Evolutionary conservation across 2,113 vertebrate species (phyloP), one percentile per base, ranked within the genome.

Genomic region (Myrmecophaga tridactyla): DNA sequence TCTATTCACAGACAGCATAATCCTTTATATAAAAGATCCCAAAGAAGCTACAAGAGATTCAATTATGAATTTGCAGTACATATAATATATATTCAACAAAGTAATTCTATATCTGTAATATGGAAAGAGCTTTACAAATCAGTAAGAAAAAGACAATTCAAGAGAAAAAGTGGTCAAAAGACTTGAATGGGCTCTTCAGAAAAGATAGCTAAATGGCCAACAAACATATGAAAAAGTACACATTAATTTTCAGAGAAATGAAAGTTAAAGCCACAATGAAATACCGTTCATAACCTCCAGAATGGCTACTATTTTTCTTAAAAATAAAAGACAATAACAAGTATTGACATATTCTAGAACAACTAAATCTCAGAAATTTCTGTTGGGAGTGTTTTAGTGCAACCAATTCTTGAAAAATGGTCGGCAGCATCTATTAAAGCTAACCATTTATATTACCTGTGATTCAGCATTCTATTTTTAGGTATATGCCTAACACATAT

Each of bases 201-300:
- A 92, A 92, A 82, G 15, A 83, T 53, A 94, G 27, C 15, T 43
- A 92, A 78, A 86, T 20, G 48, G 69, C 46, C 46, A 48, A 48
- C 7, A 48, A 48, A 48, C 46, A 48, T 48, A 48, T 48, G 46
- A 11, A 48, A 72, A 92, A 12, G 70, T 60, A 10, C 15, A 53
- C 41, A 86, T 15, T 70, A 43, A 75, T 92, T 56, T 92, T 2
- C 34, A 95, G 27, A 82, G 48, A 72, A 56, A 53, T 67, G 29
- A 34, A 87, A 94, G 73, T 31, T 43, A 96, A 89, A 94, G 81
- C 43, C 53, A 83, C 20, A 86, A n/a, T 56, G 18, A 95, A 63
- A 72, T 63, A 85, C 7, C 62, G 88, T 36, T 85, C 53, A 81
- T 69, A 96, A 82, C n/a, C 34, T 76, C 43, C 41, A 87, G 20